These are phyloP conservation scores for Lutraria lutraria DNA, from an alignment of 2,888 invertebrate species.

Conservation along the genomic window DNA sequence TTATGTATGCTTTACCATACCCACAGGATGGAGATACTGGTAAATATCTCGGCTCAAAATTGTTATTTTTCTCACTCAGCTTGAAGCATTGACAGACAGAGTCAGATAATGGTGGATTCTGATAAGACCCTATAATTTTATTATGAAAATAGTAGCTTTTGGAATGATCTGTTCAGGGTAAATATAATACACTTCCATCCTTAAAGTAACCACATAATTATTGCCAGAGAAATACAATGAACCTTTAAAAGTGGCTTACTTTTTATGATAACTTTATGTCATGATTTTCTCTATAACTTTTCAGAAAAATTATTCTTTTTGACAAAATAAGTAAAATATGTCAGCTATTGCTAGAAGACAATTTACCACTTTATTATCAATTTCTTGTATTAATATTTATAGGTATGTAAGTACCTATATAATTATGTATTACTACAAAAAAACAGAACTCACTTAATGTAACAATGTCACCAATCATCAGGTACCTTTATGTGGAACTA, in stretches of 20 bases:
- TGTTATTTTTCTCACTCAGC: not conserved
- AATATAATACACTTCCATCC: not conserved
- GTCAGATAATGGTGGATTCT: not conserved
- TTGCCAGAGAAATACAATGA: too few species aligned
- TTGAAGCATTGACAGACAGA: conserved; percentile 8
- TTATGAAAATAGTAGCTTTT: conserved; percentile 2
- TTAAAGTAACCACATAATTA: too few species aligned
- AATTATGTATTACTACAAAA: not conserved
- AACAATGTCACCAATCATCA: not conserved
- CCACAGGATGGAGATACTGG: not conserved
- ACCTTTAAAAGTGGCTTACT: too few species aligned
- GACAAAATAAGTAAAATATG: too few species aligned
- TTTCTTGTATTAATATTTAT: not conserved
- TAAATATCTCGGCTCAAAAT: not conserved
- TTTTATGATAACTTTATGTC: too few species aligned
- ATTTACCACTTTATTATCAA: not conserved
- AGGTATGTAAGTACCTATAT: too few species aligned
- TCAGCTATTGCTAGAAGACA: too few species aligned
- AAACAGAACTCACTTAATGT: not conserved
- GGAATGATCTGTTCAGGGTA: not conserved
- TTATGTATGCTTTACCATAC: conserved; percentile 9
- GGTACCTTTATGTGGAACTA: conserved; percentile 12
- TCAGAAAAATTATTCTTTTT: too few species aligned
- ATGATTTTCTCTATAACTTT: too few species aligned
- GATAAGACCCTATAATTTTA: conserved; percentile 1